Conservation (phyloP, 2,797 vertebrate species). For the Chaunax sp. region DNA sequence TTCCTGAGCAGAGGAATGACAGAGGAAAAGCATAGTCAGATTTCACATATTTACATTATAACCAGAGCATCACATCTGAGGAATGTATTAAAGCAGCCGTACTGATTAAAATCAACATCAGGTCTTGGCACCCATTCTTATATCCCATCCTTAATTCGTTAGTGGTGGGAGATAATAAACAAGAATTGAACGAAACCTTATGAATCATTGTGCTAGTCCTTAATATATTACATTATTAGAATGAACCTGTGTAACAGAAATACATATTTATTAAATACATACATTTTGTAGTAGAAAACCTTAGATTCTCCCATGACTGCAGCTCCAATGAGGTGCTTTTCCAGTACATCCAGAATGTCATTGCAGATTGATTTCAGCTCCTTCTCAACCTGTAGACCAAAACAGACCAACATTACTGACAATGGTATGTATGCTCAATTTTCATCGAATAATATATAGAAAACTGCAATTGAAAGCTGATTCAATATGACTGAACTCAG, state of each 20-base stretch:
- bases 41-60: background rate
- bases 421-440: rapidly evolving
- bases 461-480: no score
- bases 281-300: slow-evolving; percentile 99
- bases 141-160: no score
- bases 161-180: no score
- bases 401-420: background rate
- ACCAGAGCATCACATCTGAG: background rate
- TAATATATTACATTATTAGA: no score
- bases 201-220: no score
- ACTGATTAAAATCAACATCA: no score
- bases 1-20: slow-evolving; percentile 84
- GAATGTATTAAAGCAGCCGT: background rate
- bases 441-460: no score
- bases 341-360: slow-evolving; percentile 99
- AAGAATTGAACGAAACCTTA: no score
- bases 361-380: slow-evolving; percentile 98
- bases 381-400: slow-evolving; percentile 79
- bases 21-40: background rate
- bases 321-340: slow-evolving; percentile 97
- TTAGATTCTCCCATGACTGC: slow-evolving; percentile 95
- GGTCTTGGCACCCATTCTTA: no score
- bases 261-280: slow-evolving; percentile 47
- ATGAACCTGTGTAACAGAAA: background rate
- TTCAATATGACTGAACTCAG: no score